Conservation (phyloP, 2,888 invertebrate genomes). For the Nineta flava region DNA sequence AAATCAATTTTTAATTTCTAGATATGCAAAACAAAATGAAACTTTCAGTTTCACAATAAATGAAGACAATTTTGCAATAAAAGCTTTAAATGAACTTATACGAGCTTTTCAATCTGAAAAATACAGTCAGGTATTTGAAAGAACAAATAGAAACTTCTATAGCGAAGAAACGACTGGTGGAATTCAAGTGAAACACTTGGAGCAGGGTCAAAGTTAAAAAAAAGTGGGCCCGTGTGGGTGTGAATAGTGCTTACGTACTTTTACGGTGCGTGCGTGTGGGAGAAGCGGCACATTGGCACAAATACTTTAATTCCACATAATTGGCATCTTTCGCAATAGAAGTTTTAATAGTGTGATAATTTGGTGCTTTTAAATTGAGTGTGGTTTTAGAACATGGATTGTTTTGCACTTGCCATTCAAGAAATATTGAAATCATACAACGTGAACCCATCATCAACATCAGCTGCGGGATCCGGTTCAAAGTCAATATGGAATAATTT, state of each 20-base stretch:
- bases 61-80: conserved; percentile 52
- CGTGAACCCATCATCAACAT: conserved; percentile 41
- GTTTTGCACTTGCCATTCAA: conserved; percentile 65
- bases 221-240: too few relatives aligned
- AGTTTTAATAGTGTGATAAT: too few relatives aligned
- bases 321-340: too few relatives aligned
- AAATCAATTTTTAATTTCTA: conserved; percentile 12
- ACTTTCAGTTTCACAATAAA: conserved; percentile 50
- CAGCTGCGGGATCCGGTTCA: conserved; percentile 33
- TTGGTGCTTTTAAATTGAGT: too few relatives aligned
- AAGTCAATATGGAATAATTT: conserved; percentile 53
- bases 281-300: too few relatives aligned
- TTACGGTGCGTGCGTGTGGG: too few relatives aligned
- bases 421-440: conserved; percentile 58
- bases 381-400: conserved; percentile 47
- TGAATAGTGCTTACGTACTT: too few relatives aligned
- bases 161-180: background rate
- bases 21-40: conserved; percentile 28
- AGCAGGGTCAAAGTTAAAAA: too few relatives aligned
- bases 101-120: conserved; percentile 64
- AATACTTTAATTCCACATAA: too few relatives aligned
- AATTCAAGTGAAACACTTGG: too few relatives aligned
- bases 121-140: conserved; percentile 40
- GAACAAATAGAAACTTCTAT: too few relatives aligned
- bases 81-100: conserved; percentile 50